phyloP scores from a whole-genome alignment of 2,888 invertebrate genomes.

The Lucinisca nassula region DNA sequence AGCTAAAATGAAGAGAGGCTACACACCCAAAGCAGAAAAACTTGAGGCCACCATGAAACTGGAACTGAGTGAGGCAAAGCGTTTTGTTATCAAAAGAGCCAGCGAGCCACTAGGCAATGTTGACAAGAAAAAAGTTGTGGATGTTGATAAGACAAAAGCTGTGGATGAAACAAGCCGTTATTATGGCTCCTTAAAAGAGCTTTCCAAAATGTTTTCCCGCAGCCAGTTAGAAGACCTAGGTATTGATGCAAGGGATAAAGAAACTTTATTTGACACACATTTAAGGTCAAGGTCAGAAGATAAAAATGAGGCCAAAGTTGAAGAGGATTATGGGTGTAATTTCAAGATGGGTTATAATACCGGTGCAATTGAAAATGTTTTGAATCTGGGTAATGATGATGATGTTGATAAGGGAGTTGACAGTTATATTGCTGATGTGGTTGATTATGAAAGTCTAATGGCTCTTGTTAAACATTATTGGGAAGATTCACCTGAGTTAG shows the following conservation, averaged over 20 bases:
- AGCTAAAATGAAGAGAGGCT: conserved; percentile 36
- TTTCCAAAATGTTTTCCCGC: not conserved
- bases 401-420: no score
- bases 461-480: not conserved
- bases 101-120: not conserved
- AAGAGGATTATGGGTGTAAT: not conserved
- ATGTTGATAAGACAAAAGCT: not conserved
- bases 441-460: not conserved
- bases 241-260: not conserved
- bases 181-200: not conserved
- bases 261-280: not conserved
- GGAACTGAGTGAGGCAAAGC: conserved; percentile 44
- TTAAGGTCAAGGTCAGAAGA: not conserved
- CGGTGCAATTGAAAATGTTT: not conserved
- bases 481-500: not conserved
- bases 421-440: not conserved
- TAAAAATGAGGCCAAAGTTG: not conserved
- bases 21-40: conserved; percentile 44
- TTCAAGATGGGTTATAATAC: not conserved
- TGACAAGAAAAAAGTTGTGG: not conserved
- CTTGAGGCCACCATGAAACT: conserved; percentile 62
- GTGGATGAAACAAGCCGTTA: not conserved
- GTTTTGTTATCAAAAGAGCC: not conserved
- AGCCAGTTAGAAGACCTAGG: not conserved
- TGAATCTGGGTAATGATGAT: not conserved